phyloP scores from a whole-genome alignment of 2,113 vertebrate species.

The Illadopsis cleaveri region DNA sequence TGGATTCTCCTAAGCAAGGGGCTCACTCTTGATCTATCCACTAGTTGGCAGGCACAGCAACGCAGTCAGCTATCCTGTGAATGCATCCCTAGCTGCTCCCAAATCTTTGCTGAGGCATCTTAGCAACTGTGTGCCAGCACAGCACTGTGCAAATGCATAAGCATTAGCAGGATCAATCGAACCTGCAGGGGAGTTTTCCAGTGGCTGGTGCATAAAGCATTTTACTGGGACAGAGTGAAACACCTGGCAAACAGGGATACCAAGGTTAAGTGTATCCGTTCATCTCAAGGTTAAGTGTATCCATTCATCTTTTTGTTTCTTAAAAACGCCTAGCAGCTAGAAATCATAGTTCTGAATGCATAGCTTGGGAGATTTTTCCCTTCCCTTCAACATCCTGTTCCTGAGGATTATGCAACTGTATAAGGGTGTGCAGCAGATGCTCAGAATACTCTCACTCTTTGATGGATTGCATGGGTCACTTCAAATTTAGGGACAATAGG shows the following conservation, averaged over 20 bases:
- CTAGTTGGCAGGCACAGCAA: constrained; percentile 37
- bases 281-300: neutral
- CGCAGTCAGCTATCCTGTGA: neutral
- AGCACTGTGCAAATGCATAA: neutral
- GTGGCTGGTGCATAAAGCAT: neutral
- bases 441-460: neutral
- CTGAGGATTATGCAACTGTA: neutral
- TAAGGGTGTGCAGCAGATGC: neutral
- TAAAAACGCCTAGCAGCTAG: neutral
- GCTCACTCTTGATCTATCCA: neutral
- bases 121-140: constrained; percentile 13
- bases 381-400: neutral
- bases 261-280: too few species aligned
- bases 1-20: neutral
- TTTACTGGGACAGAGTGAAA: neutral
- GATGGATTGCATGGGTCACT: neutral
- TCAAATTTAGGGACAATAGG: neutral
- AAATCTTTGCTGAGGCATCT: neutral
- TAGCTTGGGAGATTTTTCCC: neutral
- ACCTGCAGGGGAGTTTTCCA: neutral
- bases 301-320: neutral
- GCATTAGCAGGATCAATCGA: neutral
- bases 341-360: neutral
- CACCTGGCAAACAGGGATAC: neutral
- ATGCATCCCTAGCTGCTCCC: neutral